phyloP scores from a whole-genome alignment of 2,888 invertebrate species.

The Morpho helenor region DNA sequence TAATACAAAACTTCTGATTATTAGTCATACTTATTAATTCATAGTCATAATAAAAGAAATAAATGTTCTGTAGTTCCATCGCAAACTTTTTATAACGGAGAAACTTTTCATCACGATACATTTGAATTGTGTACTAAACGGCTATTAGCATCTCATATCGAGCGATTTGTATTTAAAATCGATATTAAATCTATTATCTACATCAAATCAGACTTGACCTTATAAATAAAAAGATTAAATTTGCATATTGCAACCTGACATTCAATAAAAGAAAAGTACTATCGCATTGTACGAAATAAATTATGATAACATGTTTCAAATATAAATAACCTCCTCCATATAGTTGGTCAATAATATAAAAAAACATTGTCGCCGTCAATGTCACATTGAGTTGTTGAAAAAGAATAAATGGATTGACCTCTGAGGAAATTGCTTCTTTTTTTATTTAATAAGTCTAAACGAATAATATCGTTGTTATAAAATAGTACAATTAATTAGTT shows the following conservation, averaged over 20 bases:
- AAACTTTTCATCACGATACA: constrained; percentile 7
- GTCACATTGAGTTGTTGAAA: no score
- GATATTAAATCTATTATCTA: constrained; percentile 8
- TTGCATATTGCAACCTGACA: constrained; percentile 11
- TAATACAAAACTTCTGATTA: no score
- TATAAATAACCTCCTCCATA: no score
- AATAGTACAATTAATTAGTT: no score
- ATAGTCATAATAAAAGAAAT: background rate
- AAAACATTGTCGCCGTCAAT: no score
- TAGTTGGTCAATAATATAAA: no score
- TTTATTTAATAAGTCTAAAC: no score
- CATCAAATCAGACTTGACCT: constrained; percentile 14
- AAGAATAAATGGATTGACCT: no score
- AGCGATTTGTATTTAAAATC: constrained; percentile 7
- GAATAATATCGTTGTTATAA: no score
- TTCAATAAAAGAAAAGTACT: constrained; percentile 3
- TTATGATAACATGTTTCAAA: no score
- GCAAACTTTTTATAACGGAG: constrained; percentile 4
- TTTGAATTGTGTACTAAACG: constrained; percentile 1
- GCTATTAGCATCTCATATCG: constrained; percentile 13
- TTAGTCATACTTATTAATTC: no score
- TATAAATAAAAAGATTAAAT: constrained; percentile 10
- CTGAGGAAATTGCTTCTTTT: no score
- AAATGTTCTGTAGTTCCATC: background rate
- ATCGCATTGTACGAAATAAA: background rate